Evolutionary conservation across 2,797 vertebrate species (phyloP).

Genomic region (Lacerta viridis): DNA sequence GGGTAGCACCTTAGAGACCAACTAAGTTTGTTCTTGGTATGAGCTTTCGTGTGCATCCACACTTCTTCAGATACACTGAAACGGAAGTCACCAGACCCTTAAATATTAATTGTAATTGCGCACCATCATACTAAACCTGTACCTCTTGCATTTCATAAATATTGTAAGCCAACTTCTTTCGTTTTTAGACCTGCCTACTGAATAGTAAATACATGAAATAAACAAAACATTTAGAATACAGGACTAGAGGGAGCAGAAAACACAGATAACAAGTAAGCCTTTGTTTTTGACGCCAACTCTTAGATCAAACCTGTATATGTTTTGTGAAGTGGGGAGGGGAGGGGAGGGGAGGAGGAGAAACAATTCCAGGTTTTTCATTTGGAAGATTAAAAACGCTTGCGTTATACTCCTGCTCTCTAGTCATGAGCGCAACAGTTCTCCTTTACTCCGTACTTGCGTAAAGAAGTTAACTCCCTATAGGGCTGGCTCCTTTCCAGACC

Average conservation of each 20-base stretch:
- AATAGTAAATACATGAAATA: neutral
- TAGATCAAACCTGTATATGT: neutral
- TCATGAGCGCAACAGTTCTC: neutral
- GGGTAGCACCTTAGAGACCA: no score
- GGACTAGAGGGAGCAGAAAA: neutral
- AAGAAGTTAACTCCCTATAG: neutral
- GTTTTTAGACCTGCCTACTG: neutral
- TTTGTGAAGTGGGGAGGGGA: neutral
- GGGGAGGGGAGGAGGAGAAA: no score
- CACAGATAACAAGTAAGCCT: neutral
- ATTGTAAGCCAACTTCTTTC: neutral
- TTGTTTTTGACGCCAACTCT: neutral
- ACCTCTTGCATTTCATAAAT: neutral
- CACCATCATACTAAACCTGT: neutral
- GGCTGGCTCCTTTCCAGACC: neutral
- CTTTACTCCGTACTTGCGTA: neutral
- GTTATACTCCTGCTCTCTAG: neutral
- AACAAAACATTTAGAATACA: neutral
- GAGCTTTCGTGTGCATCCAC: no score
- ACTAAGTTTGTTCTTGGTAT: no score
- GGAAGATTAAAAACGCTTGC: neutral
- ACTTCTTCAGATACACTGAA: no score
- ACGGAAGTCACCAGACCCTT: no score
- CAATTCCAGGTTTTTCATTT: neutral
- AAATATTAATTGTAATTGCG: neutral